phyloP scores from a whole-genome alignment of 2,113 vertebrate species.

The Romanogobio albipinnatus region DNA sequence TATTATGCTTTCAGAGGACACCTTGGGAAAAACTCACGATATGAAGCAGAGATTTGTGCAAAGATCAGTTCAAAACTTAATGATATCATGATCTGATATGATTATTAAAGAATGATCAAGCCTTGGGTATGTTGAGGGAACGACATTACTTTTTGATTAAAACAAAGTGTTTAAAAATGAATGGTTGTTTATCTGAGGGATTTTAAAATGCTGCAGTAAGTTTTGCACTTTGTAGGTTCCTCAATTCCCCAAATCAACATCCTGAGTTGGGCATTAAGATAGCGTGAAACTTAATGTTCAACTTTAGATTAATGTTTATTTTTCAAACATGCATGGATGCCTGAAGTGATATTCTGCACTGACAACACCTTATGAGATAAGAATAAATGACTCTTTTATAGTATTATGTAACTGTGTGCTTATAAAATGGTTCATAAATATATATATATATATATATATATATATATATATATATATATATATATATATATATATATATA shows the following conservation, averaged over 20 bases:
- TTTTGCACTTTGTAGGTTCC: background rate
- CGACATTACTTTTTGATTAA: constrained; percentile 25
- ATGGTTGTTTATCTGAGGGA: constrained; percentile 15
- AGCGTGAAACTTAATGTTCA: background rate
- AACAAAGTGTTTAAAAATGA: constrained; percentile 30
- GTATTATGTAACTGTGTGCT: background rate
- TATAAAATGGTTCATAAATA: background rate
- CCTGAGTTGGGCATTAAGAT: background rate
- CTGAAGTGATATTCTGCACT: background rate
- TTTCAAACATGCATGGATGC: background rate
- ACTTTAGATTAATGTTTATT: background rate
- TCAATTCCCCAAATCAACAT: constrained; percentile 19
- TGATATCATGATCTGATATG: background rate
- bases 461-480: no score
- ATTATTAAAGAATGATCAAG: constrained; percentile 17
- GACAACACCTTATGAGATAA: background rate
- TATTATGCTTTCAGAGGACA: background rate
- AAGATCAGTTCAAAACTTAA: background rate
- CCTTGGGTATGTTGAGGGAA: background rate
- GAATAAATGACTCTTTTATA: background rate
- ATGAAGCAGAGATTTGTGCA: background rate
- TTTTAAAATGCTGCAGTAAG: constrained; percentile 9
- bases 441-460: no score
- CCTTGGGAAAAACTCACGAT: background rate
- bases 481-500: no score